phyloP scores from a whole-genome alignment of 2,888 invertebrate species.

The Lasioglossum marginatum region DNA sequence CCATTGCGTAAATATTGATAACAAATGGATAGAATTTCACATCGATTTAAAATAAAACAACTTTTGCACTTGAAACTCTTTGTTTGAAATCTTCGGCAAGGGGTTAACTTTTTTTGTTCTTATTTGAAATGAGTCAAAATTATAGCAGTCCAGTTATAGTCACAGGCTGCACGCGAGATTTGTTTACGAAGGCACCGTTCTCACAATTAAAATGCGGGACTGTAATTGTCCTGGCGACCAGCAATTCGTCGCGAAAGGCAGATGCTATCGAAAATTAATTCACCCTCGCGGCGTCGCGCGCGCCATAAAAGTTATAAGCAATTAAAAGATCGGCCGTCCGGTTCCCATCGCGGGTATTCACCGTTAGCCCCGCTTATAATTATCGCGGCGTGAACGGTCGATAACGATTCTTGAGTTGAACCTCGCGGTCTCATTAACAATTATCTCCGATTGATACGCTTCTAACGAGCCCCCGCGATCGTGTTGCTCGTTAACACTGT shows the following conservation, averaged over 20 bases:
- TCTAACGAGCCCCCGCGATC: slow-evolving; percentile 66
- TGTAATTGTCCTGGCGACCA: background rate
- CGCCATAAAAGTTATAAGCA: slow-evolving; percentile 44
- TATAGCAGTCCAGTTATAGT: background rate
- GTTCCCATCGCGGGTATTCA: slow-evolving; percentile 28
- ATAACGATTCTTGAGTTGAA: slow-evolving; percentile 44
- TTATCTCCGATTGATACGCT: slow-evolving; percentile 70
- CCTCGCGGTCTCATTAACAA: slow-evolving; percentile 66
- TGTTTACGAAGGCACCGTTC: background rate
- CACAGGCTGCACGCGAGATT: background rate
- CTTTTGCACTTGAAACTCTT: too few relatives aligned
- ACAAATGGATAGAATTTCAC: too few relatives aligned
- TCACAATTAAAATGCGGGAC: background rate
- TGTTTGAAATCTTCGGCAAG: too few relatives aligned
- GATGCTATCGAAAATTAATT: slow-evolving; percentile 40
- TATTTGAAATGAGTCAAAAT: background rate
- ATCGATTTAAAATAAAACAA: too few relatives aligned
- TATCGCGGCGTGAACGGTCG: slow-evolving; percentile 38
- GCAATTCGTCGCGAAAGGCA: background rate
- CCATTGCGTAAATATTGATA: too few relatives aligned
- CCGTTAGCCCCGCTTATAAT: slow-evolving; percentile 60
- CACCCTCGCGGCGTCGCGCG: slow-evolving; percentile 19
- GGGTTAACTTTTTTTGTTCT: background rate
- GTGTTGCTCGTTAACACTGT: slow-evolving; percentile 65
- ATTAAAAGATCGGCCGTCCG: slow-evolving; percentile 35